Evolutionary conservation across 2,888 invertebrate species (phyloP), one percentile per base, ranked within the genome.

Genomic region (Drosophila siamana): DNA sequence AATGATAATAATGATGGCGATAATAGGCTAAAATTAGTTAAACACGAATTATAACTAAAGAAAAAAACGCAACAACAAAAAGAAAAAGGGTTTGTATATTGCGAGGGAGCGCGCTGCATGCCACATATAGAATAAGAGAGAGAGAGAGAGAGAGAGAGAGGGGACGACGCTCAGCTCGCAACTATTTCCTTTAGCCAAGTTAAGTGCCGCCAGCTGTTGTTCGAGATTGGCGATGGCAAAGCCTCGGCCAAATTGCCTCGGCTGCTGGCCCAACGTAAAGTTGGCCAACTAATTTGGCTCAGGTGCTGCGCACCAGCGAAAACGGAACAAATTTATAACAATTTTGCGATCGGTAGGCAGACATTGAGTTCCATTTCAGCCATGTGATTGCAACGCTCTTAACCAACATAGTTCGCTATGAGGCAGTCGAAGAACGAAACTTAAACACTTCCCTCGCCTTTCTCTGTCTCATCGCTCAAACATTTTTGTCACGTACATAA

Each of bases 1-100:
- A 86, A 88, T 88, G 86, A 81, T 88, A 86, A 88, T 86, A 88
- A 88, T 86, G 86, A 86, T 80, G 79, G 86, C 88, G 88, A 86
- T 86, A 86, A 86, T 86, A 83, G 88, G 83, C 75, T 78, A 74
- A 86, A 86, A 86, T 86, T 86, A 88, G 88, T 86, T 86, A 86
- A 86, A 86, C 88, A 87, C 86, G 86, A 87, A 83, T 84, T 86
- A 83, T 83, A 84, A 84, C 36, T 68, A 74, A 77, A 66, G 62
- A 54, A 38, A 52, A 63, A n/a, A n/a, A n/a, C n/a, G n/a, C n/a
- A n/a, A n/a, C n/a, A n/a, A n/a, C n/a, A n/a, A n/a, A n/a, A n/a
- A n/a, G n/a, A n/a, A n/a, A 64, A 75, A 75, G 75, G 76, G 71
- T 75, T 75, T 75, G 51, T 22, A 65, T 55, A 71, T 71, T 75